Percentiles rank a stretch among this genome's conserved stretches.
Evolutionary conservation across 2,113 vertebrate genomes (phyloP).

Genomic region (Strigops habroptila): DNA sequence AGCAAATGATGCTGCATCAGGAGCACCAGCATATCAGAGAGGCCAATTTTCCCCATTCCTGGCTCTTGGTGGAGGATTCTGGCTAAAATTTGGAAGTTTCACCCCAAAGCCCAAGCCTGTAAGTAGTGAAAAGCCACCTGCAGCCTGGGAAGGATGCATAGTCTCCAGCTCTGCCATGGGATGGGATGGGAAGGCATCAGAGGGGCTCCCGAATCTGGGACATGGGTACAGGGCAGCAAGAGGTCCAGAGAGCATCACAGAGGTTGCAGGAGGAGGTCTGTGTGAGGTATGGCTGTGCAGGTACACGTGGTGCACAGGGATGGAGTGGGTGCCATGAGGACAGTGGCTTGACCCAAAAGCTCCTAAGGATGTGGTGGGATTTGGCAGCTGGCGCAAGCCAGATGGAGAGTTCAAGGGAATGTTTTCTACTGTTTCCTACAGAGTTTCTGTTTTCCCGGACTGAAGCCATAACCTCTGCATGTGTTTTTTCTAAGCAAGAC

Average conservation of each 20-base stretch:
- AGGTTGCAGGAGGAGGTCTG: background rate
- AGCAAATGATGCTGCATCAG: background rate
- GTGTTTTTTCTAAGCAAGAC: background rate
- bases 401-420: background rate
- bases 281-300: accelerated
- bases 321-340: background rate
- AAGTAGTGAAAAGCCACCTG: background rate
- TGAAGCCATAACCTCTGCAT: background rate
- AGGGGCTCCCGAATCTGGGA: background rate
- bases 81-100: background rate
- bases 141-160: background rate
- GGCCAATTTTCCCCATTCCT: background rate
- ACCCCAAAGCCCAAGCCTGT: background rate
- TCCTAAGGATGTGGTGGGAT: accelerated
- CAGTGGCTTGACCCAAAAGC: background rate
- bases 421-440: background rate
- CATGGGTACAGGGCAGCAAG: accelerated
- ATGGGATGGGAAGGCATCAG: background rate
- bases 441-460: background rate
- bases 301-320: background rate
- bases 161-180: background rate
- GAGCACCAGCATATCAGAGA: background rate
- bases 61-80: background rate
- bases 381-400: background rate
- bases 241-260: background rate